A percentile compares a stretch with the other conserved stretches of the same genome.
phyloP scores from a whole-genome alignment of 2,113 vertebrate species.

The Baryphthengus martii region DNA sequence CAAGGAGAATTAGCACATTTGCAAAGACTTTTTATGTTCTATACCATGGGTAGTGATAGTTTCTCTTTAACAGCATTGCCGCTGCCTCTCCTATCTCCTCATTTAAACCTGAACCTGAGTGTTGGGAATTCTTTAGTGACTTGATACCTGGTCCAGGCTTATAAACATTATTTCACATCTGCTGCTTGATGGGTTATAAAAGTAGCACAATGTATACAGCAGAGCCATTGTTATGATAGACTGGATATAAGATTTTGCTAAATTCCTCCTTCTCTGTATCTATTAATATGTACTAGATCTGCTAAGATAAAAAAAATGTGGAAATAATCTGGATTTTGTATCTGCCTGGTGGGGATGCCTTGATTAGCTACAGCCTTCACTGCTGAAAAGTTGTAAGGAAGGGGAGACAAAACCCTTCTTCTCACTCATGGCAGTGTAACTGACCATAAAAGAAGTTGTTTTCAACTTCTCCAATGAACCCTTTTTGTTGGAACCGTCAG shows the following conservation, averaged over 20 bases:
- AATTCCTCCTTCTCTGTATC: slow-evolving; percentile 30
- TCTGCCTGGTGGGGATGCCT: slow-evolving; percentile 30
- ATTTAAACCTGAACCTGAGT: slow-evolving; percentile 57
- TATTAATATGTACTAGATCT: slow-evolving; percentile 32
- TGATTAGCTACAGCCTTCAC: slow-evolving; percentile 42
- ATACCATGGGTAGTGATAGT: not conserved
- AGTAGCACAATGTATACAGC: slow-evolving; percentile 41
- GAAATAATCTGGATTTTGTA: slow-evolving; percentile 59
- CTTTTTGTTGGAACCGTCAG: not conserved
- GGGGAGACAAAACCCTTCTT: slow-evolving; percentile 37
- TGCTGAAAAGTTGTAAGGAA: not conserved
- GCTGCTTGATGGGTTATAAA: slow-evolving; percentile 68
- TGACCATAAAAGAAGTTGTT: not conserved
- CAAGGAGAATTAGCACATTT: slow-evolving; percentile 73
- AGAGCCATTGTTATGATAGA: slow-evolving; percentile 48
- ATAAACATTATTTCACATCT: slow-evolving; percentile 58
- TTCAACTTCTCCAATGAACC: not conserved
- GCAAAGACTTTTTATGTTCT: slow-evolving; percentile 54
- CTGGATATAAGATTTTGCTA: slow-evolving; percentile 54
- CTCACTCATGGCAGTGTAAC: not conserved
- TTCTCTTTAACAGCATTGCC: not conserved
- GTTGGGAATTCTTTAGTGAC: slow-evolving; percentile 56
- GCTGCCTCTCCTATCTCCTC: not conserved
- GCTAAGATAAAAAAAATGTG: slow-evolving; percentile 56
- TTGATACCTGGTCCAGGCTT: slow-evolving; percentile 66